phyloP scores from a whole-genome alignment of 2,888 invertebrate genomes.

The Prosapia bicincta region DNA sequence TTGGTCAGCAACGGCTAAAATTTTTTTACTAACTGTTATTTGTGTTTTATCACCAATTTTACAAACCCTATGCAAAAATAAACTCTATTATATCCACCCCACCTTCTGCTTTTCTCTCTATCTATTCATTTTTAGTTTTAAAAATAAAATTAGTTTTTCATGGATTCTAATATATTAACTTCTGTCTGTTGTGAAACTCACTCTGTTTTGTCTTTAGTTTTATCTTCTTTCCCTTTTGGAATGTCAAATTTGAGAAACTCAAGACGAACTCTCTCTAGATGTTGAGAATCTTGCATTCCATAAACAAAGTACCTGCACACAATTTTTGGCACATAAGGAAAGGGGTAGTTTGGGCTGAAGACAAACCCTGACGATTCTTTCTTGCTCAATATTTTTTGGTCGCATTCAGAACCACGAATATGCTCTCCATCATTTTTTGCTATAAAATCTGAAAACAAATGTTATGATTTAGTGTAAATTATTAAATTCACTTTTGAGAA shows the following conservation, averaged over 20 bases:
- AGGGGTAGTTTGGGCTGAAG: slow-evolving; percentile 95
- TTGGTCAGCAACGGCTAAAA: too few species aligned
- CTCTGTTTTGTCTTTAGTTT: slow-evolving; percentile 51
- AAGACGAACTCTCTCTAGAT: slow-evolving; percentile 89
- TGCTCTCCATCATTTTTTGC: slow-evolving; percentile 91
- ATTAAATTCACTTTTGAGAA: too few species aligned
- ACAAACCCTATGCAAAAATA: too few species aligned
- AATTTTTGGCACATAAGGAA: slow-evolving; percentile 91
- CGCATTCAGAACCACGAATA: slow-evolving; percentile 96
- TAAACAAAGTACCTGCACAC: slow-evolving; percentile 98
- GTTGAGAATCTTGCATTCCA: slow-evolving; percentile 95
- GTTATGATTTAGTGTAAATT: not conserved
- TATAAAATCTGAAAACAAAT: slow-evolving; percentile 70
- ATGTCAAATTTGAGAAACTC: slow-evolving; percentile 88
- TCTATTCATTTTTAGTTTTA: too few species aligned
- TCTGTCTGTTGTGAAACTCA: too few species aligned
- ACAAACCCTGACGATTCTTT: slow-evolving; percentile 90
- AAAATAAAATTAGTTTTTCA: too few species aligned
- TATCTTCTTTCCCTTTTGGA: slow-evolving; percentile 70
- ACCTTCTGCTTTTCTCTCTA: too few species aligned
- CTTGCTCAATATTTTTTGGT: slow-evolving; percentile 93
- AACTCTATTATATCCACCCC: too few species aligned
- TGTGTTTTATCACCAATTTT: too few species aligned
- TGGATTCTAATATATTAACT: too few species aligned
- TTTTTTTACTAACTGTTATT: too few species aligned